Evolutionary conservation across 2,888 invertebrate species (phyloP).

Genomic region (Punctoribates punctum): DNA sequence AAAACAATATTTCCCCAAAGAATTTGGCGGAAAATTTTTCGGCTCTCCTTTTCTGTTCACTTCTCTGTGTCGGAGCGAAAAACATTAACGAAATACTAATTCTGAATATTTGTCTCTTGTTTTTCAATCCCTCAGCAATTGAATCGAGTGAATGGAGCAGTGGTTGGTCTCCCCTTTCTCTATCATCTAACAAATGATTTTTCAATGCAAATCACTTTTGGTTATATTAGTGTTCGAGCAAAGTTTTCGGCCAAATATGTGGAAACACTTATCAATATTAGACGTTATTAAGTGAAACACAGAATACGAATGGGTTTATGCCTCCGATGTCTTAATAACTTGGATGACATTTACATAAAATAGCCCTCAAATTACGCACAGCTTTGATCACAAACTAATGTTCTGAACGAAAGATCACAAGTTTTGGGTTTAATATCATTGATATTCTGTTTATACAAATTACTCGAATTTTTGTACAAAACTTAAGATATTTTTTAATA

Average conservation of each 20-base stretch:
- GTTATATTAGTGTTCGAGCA: neutral
- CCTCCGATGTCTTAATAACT: no score
- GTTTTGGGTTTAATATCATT: no score
- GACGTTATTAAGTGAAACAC: no score
- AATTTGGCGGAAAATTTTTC: neutral
- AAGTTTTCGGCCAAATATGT: neutral
- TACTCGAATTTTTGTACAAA: no score
- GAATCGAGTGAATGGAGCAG: neutral
- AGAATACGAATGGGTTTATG: no score
- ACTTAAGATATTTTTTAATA: no score
- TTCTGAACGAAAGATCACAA: no score
- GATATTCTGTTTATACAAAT: no score
- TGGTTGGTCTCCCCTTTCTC: neutral
- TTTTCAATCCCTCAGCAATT: neutral
- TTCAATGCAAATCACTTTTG: conserved; percentile 7
- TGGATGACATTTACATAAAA: no score
- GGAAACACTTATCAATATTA: neutral
- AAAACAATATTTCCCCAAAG: conserved; percentile 20
- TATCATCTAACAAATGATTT: conserved; percentile 8
- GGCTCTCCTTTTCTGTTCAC: neutral
- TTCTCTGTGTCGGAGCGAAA: neutral
- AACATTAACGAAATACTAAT: neutral
- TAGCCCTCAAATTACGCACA: no score
- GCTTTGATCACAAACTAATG: no score
- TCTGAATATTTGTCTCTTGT: conserved; percentile 12